Base-by-base conservation (phyloP, 2,113 vertebrate species). In the Hydrochoerus hydrochaeris region DNA sequence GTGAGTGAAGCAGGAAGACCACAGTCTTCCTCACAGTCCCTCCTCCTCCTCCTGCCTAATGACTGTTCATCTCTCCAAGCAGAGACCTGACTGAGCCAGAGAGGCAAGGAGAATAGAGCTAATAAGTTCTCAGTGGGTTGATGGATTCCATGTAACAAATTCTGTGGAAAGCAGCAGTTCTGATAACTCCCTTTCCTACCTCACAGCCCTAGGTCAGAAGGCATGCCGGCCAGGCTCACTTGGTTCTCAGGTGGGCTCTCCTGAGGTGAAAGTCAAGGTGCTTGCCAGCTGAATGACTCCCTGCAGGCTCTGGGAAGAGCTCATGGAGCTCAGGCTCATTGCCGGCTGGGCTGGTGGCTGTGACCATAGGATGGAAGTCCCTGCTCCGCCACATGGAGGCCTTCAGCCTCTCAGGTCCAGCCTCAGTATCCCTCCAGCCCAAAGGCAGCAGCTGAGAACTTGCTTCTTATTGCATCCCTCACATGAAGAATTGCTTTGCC, bases 381-480 rank as follows among this genome's bases (percentile, higher is more conserved):
- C 38, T 2, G 3, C 77, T 73, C 1, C 35, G 65, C 32, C 0
- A 0, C 14, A 30, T 28, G 30, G 5, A 67, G 57, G 4, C 35
- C 84, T 46, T 82, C 41, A 3, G 10, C 32, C 90, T 94, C 49
- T 95, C 32, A 69, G 9, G 6, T 54, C 44, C 46, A 75, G n/a
- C 3, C 30, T 6, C 0, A 35, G 0, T 30, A 6, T 30, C 9
- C 32, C 81, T 62, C n/a, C 10, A 38, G 8, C 16, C 83, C 65
- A 44, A 65, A 69, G 73, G 75, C 67, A 35, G 14, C 38, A 67
- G 44, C 30, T 60, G 52, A 85, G 85, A 69, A 38, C 32, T 32
- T 88, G 85, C 54, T 7, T 92, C 28, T 19, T 58, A 12, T 54
- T 1, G 0, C 73, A 71, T 91, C 30, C 26, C 46, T 89, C 13